Conservation (phyloP, 64 coral and sea anemone genomes). For the Stichodactyla helianthus region DNA sequence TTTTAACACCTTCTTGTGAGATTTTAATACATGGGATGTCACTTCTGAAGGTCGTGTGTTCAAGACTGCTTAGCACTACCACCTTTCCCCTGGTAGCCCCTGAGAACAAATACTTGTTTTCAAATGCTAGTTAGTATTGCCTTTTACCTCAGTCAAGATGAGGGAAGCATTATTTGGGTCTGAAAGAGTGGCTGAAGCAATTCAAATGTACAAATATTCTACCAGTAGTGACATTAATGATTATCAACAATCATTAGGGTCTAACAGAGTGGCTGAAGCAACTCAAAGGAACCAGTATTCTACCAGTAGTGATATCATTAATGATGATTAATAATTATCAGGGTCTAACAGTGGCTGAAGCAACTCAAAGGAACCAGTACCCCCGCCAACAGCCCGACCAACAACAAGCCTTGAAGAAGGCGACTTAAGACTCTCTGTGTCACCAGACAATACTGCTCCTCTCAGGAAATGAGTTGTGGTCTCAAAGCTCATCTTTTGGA, state of each 20-base stretch:
- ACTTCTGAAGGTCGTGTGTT: no score
- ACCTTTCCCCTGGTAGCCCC: no score
- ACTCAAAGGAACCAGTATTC: background rate
- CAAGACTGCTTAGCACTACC: no score
- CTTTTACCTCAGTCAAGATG: no score
- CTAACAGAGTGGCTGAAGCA: background rate
- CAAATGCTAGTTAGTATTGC: no score
- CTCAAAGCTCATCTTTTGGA: constrained; percentile 99
- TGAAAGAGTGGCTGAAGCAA: background rate
- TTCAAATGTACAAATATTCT: no score
- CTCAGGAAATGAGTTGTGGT: constrained; percentile 92
- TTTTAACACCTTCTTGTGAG: no score
- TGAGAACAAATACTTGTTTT: no score
- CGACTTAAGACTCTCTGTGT: constrained; percentile 68
- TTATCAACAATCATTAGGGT: background rate
- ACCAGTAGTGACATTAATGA: background rate
- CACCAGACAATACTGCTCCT: constrained; percentile 76
- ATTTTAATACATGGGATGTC: no score
- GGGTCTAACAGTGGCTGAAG: constrained; percentile 47
- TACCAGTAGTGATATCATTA: background rate
- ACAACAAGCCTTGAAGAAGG: constrained; percentile 94
- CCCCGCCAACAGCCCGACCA: constrained; percentile 73
- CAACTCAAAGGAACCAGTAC: constrained; percentile 87
- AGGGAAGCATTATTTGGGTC: background rate
- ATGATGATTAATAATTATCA: background rate